Conservation (phyloP, 2,113 vertebrate genomes). For the Panthera leo region DNA sequence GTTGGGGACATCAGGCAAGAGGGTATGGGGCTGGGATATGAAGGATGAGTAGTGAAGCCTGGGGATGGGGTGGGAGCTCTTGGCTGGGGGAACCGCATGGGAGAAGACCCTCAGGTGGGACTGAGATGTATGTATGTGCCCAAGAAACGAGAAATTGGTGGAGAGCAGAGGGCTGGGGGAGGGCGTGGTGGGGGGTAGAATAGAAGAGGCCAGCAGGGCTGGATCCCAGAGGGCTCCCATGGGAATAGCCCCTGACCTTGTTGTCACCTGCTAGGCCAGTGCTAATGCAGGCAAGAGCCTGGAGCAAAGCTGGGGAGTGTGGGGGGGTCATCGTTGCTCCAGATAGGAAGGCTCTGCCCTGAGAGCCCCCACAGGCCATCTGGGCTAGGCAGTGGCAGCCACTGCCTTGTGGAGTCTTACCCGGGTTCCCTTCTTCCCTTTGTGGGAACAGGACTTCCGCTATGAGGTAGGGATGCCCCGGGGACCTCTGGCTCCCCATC, state of each 20-base stretch:
- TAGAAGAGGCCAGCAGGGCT: neutral
- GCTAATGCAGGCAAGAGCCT: neutral
- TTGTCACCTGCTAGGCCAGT: neutral
- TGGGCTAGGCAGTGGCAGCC: neutral
- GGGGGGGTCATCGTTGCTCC: accelerated
- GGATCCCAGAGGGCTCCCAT: neutral
- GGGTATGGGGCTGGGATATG: neutral
- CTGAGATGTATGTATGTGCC: neutral
- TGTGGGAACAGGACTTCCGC: neutral
- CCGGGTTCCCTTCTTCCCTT: neutral
- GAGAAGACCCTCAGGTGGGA: neutral
- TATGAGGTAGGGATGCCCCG: accelerated
- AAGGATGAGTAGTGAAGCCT: neutral
- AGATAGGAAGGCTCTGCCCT: neutral
- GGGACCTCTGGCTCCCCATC: neutral
- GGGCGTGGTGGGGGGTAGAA: neutral
- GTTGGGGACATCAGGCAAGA: neutral
- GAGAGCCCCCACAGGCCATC: neutral
- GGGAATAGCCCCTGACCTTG: neutral
- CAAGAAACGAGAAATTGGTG: neutral
- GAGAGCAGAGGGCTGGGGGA: neutral
- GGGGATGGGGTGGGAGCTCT: neutral
- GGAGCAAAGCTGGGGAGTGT: neutral
- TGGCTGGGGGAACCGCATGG: neutral
- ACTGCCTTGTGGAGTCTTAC: accelerated